Base-by-base conservation (phyloP, 2,888 invertebrate genomes). In the Drosophila austrosaltans region DNA sequence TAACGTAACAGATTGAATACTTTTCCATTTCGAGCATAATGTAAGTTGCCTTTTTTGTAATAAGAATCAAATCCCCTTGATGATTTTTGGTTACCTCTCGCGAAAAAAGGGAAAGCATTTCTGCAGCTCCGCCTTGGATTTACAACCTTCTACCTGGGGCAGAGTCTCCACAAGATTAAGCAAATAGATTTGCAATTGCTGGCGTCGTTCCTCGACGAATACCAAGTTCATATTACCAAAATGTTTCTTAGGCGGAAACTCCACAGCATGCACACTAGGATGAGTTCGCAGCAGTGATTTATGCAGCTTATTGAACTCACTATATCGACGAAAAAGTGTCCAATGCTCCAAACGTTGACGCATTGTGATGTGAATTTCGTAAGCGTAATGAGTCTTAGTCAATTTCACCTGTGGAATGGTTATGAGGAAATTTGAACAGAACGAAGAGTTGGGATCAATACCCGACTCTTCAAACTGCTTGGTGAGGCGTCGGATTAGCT, bases 211-310 rank as follows among this genome's bases (percentile, higher is more conserved):
- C 92, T 98, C 98, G 32, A 99, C 98, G 90, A 98, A 94, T 76
- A 94, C 94, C 0, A 96, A 94, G 91, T 97, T 96, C 94, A 97
- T 97, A 92, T 97, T 98, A 32, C 98, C 96, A 82, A 99, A 94
- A 67, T 97, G 96, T 93, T 98, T 98, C 93, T 99, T 99, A 1
- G 98, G 98, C 7, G 99, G 98, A 93, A 99, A 98, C 90, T 97
- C 96, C 90, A 97, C 97, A 0, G 95, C 94, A 3, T 95, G 94
- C 62, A 98, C 95, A 0, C 96, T 94, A 90, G 97, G 96, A 89
- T 96, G 95, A 90, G 97, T 97, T 90, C 96, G 97, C 53, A 98
- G 93, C 42, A 92, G 63, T 81, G 96, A 95, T 72, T 95, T 94
- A 91, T 98, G 97, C 32, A 98, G 93, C 75, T 96, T 95, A 91